Percentiles rank a stretch among this genome's conserved stretches.
phyloP scores from a whole-genome alignment of 1,140 invertebrate genomes.

The Caenorhabditis latens region DNA sequence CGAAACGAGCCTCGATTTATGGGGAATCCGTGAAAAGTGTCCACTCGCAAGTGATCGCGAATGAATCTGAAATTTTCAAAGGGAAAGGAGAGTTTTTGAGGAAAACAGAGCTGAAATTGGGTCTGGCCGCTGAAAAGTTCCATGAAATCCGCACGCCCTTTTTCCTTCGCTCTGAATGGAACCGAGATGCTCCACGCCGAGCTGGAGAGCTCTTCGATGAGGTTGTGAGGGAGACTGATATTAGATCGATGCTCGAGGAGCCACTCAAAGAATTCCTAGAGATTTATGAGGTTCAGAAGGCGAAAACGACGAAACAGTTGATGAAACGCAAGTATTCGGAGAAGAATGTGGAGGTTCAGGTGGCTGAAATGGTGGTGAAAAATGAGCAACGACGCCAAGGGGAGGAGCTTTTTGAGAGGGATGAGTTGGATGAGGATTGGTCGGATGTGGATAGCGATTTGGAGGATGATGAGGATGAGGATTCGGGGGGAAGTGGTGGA shows the following conservation, averaged over 20 bases:
- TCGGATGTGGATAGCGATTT: conserved; percentile 31
- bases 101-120: conserved; percentile 14
- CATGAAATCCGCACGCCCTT: conserved; percentile 39
- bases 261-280: conserved; percentile 5
- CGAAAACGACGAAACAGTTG: neutral
- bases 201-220: conserved; percentile 21
- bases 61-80: conserved; percentile 40
- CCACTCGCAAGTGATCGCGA: neutral
- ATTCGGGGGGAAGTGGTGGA: neutral
- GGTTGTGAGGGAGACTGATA: conserved; percentile 25
- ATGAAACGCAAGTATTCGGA: conserved; percentile 33
- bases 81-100: conserved; percentile 45
- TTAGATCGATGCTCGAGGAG: conserved; percentile 9
- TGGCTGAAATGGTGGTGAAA: neutral
- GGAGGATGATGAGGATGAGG: neutral
- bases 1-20: conserved; percentile 19
- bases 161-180: conserved; percentile 14
- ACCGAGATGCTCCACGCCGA: conserved; percentile 37
- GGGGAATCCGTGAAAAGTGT: neutral
- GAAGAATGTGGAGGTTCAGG: neutral
- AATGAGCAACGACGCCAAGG: neutral
- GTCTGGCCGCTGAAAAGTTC: conserved; percentile 3
- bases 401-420: neutral
- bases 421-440: neutral
- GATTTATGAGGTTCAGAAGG: conserved; percentile 23